These are phyloP conservation scores for Scaptomyza parva DNA, from an alignment of 2,888 invertebrate genomes.

Conservation along the genomic window DNA sequence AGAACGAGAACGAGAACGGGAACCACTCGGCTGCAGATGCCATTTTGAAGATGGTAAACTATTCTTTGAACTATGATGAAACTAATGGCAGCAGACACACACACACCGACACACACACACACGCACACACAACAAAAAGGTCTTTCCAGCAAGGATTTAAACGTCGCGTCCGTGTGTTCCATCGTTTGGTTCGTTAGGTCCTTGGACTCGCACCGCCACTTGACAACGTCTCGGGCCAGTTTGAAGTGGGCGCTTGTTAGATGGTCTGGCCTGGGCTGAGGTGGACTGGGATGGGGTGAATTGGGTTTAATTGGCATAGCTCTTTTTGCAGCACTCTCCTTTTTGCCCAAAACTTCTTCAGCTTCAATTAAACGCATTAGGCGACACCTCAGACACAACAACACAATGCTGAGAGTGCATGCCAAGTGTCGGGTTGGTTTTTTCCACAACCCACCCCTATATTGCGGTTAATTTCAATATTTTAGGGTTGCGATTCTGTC, in stretches of 20 bases:
- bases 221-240: slow-evolving; percentile 49
- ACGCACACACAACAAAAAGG: slow-evolving; percentile 1
- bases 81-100: slow-evolving; percentile 65
- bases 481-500: slow-evolving; percentile 57
- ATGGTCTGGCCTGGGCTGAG: too few species aligned
- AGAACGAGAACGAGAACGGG: slow-evolving; percentile 21
- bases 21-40: slow-evolving; percentile 31
- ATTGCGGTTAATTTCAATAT: slow-evolving; percentile 23
- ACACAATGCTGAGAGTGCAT: slow-evolving; percentile 2
- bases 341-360: slow-evolving; percentile 41
- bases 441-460: slow-evolving; percentile 43
- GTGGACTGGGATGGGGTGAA: slow-evolving; percentile 2
- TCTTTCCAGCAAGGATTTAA: slow-evolving; percentile 10
- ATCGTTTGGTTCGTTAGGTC: slow-evolving; percentile 31
- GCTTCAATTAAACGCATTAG: slow-evolving; percentile 75
- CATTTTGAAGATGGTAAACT: slow-evolving; percentile 61
- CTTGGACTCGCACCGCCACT: slow-evolving; percentile 32
- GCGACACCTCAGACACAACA: slow-evolving; percentile 67
- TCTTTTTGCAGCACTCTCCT: too few species aligned
- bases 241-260: slow-evolving; percentile 26
- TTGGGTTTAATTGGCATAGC: slow-evolving; percentile 66
- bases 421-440: background rate
- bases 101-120: background rate
- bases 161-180: background rate
- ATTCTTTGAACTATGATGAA: slow-evolving; percentile 76